Conservation (phyloP, 2,113 vertebrate species). For the Nesospiza acunhae region DNA sequence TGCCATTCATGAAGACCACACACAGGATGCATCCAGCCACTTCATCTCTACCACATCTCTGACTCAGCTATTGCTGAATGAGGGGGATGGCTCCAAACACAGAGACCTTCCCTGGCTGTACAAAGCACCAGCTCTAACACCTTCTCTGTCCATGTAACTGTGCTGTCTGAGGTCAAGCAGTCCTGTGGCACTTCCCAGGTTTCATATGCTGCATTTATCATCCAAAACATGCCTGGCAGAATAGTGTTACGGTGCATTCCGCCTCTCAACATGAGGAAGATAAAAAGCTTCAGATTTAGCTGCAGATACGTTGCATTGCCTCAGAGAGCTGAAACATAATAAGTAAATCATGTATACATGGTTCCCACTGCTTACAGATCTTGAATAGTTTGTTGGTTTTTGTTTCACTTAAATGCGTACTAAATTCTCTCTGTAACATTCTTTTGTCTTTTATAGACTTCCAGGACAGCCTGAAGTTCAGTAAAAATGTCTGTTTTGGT, state of each 20-base stretch:
- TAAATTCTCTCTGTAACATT: neutral
- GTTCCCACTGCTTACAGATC: neutral
- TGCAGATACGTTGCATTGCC: neutral
- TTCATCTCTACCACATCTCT: neutral
- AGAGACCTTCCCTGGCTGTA: neutral
- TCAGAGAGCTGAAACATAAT: neutral
- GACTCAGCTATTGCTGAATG: neutral
- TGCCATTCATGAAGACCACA: neutral
- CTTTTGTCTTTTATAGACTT: neutral
- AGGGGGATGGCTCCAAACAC: accelerated
- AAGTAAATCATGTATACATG: neutral
- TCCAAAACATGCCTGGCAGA: neutral
- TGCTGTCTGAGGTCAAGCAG: neutral
- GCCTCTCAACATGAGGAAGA: neutral
- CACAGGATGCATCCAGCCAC: neutral
- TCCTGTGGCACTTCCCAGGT: neutral
- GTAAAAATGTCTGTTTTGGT: neutral
- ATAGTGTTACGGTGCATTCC: neutral
- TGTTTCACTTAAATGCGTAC: neutral
- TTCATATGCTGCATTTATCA: neutral
- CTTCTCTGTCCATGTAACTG: neutral
- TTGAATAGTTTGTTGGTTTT: neutral
- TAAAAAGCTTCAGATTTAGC: neutral
- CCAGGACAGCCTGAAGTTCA: neutral
- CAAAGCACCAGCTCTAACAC: neutral